These are phyloP conservation scores for Cyprinella venusta DNA, from an alignment of 2,797 vertebrate genomes.

Conservation along the genomic window DNA sequence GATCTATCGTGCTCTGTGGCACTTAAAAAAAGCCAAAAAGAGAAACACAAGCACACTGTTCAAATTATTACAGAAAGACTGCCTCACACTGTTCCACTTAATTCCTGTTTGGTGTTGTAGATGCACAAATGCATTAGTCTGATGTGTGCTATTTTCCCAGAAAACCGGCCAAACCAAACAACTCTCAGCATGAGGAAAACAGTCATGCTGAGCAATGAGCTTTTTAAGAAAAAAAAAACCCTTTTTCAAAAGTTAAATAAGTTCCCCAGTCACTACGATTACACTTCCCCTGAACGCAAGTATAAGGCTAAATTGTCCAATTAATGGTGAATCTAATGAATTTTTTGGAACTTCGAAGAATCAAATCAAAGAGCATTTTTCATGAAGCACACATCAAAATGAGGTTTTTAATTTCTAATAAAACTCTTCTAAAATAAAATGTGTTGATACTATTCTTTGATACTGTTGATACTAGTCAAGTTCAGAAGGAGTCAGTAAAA, in stretches of 20 bases:
- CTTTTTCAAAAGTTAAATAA: conserved; percentile 8
- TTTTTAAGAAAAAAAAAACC: conserved; percentile 1
- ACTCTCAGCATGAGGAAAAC: conserved; percentile 33
- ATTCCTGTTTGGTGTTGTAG: conserved; percentile 15
- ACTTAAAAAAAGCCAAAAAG: background rate
- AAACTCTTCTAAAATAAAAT: background rate
- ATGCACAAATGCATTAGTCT: conserved; percentile 33
- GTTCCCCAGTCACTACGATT: background rate
- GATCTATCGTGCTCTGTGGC: background rate
- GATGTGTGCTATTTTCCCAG: conserved; percentile 25
- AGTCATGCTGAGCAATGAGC: conserved; percentile 12
- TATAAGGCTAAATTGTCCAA: conserved; percentile 10
- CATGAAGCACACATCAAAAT: background rate
- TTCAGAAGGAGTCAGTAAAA: conserved; percentile 2
- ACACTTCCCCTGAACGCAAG: background rate
- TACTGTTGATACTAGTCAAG: no score
- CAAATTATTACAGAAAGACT: background rate
- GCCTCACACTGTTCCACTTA: conserved; percentile 6
- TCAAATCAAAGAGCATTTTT: background rate
- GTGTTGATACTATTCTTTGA: no score
- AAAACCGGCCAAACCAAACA: background rate
- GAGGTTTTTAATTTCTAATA: background rate
- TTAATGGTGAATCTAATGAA: background rate
- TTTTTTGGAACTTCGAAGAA: background rate
- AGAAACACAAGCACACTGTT: background rate